A percentile compares a stretch with the other conserved stretches of the same genome.
Conservation (phyloP, 2,113 vertebrate genomes). For the Procapra przewalskii region DNA sequence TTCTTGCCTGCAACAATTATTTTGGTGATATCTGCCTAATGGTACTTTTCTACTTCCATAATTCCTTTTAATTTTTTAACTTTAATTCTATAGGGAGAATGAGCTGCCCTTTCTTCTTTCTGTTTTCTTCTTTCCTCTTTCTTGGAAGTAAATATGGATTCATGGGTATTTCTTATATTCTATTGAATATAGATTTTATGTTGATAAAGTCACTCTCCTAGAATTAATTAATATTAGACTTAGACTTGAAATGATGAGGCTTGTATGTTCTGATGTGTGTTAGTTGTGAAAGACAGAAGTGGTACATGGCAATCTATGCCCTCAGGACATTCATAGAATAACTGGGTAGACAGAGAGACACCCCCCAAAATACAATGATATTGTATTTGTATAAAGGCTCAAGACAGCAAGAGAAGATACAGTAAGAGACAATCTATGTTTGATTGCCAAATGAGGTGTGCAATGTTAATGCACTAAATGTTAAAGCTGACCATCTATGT, state of each 20-base stretch:
- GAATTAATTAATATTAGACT: neutral
- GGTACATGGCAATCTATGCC: neutral
- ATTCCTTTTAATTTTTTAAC: neutral
- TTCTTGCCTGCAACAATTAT: neutral
- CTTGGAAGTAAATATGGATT: neutral
- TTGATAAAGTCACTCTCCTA: neutral
- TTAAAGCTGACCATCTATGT: neutral
- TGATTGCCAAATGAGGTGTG: neutral
- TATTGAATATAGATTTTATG: neutral
- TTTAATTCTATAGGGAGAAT: neutral
- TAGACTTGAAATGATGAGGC: neutral
- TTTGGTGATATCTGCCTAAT: neutral
- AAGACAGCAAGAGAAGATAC: neutral
- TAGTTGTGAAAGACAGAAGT: neutral
- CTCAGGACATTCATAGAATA: neutral
- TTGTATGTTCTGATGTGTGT: neutral
- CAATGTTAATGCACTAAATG: neutral
- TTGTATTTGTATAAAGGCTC: neutral
- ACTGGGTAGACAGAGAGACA: neutral
- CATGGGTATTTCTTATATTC: neutral
- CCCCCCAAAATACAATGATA: neutral
- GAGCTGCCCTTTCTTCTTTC: neutral
- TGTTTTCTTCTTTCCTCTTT: neutral
- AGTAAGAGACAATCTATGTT: neutral
- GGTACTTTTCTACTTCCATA: neutral